Base-by-base conservation (phyloP, 2,113 vertebrate genomes). In the Pagrus major region DNA sequence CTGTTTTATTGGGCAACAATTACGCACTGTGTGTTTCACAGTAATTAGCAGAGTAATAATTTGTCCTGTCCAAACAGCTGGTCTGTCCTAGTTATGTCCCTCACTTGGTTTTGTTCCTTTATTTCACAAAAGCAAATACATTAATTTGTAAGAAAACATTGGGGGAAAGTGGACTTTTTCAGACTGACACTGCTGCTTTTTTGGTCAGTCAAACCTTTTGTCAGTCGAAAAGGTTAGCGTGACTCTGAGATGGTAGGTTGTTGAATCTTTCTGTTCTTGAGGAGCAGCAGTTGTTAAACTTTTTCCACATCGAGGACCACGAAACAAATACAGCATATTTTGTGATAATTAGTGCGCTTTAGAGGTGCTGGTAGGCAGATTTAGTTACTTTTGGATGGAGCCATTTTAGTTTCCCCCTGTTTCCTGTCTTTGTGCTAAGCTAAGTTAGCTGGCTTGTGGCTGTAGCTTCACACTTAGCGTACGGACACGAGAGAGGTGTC, bases 1-100 rank as follows among this genome's bases (percentile, higher is more conserved):
- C 3, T 68, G 9, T 65, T 72, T 49, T 39, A 46, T 20, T 67
- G 33, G 33, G 8, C n/a, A 60, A 58, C 29, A 67, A n/a, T n/a
- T 35, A 33, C 11, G 4, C 16, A 2, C 15, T 47, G 35, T 46
- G 27, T 29, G 25, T 47, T 58, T 58, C 16, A 41, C 31, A 58
- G 69, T 18, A 27, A 78, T 49, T 25, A 33, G 31, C 49, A 35
- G 23, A 18, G 12, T 4, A 33, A 69, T 15, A 0, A 29, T 29
- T 29, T 42, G 16, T 41, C 10, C 12, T 5, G 10, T 42, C 1
- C 1, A 39, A 27, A 8, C 15, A 39, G 6, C 11, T 67, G 31
- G 11, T 27, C 0, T 11, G 7, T 21, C 27, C 5, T 10, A 15
- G 25, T 15, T 58, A 4, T 9, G 20, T 31, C 46, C 3, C 4